Conservation (phyloP, 2,113 vertebrate genomes). For the Larimichthys crocea region DNA sequence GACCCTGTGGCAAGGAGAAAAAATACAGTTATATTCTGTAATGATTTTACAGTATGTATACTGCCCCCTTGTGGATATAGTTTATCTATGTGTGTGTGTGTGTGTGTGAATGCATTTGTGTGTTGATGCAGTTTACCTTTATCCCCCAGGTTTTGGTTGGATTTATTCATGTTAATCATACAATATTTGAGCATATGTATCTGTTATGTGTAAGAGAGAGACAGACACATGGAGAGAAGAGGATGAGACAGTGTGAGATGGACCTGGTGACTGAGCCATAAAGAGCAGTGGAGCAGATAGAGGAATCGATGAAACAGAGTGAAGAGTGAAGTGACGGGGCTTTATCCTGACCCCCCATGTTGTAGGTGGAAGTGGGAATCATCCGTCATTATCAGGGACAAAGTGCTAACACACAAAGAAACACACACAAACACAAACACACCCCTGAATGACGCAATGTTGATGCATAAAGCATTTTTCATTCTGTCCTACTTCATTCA, state of each 20-base stretch:
- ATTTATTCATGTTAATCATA: background rate
- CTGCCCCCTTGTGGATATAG: conserved; percentile 73
- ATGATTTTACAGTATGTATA: conserved; percentile 24
- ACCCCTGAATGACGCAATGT: conserved; percentile 6
- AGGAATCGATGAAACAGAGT: background rate
- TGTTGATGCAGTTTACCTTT: background rate
- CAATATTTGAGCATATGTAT: background rate
- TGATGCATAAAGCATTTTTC: background rate
- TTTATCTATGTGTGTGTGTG: background rate
- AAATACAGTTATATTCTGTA: background rate
- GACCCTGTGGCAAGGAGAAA: background rate
- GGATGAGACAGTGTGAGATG: background rate
- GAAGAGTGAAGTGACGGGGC: background rate
- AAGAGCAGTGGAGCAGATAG: background rate
- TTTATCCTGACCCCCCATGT: conserved; percentile 4
- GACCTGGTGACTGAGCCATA: background rate
- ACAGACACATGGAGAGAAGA: background rate
- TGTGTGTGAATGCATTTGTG: too few species aligned
- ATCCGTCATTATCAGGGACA: conserved; percentile 19
- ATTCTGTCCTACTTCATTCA: conserved; percentile 4
- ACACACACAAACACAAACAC: conserved; percentile 21
- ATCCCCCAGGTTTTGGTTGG: background rate
- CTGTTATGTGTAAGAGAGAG: background rate
- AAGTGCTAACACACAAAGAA: background rate
- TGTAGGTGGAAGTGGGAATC: background rate